Percentiles rank a stretch among this genome's conserved stretches.
Conservation (phyloP, 2,797 vertebrate species). For the Platyrinchus mystaceus region DNA sequence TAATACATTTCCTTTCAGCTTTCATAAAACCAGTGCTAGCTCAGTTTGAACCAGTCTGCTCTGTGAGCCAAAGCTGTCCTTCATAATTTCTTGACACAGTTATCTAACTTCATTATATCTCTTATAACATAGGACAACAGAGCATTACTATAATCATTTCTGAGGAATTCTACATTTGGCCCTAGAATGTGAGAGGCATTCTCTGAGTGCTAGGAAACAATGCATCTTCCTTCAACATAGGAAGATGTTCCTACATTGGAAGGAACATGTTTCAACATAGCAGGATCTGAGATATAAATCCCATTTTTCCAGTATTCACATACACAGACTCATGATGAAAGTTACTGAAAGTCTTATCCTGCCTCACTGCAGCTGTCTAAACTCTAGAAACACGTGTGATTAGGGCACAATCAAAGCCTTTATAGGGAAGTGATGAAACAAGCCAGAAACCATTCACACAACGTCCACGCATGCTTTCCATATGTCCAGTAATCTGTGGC, state of each 20-base stretch:
- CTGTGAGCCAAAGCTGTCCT: background rate
- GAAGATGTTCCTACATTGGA: too few species aligned
- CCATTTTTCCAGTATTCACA: background rate
- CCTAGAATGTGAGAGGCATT: background rate
- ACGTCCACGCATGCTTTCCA: background rate
- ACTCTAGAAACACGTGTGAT: background rate
- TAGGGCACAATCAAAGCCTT: background rate
- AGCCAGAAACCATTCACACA: background rate
- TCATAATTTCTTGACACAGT: background rate
- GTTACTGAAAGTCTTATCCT: background rate
- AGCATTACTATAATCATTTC: background rate
- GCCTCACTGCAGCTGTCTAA: slow-evolving; percentile 33
- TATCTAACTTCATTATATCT: background rate
- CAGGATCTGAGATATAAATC: background rate
- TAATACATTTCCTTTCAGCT: background rate
- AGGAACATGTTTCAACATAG: background rate
- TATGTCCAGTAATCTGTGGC: background rate
- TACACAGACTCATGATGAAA: background rate
- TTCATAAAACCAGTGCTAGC: background rate
- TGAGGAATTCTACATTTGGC: background rate
- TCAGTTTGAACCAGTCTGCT: background rate
- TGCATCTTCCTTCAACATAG: background rate
- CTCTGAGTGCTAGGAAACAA: background rate
- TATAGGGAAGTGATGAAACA: background rate
- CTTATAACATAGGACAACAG: background rate